A percentile compares a stretch with the other conserved stretches of the same genome.
These are phyloP conservation scores for Heliconius hermathena DNA, from an alignment of 1,140 invertebrate species.

Conservation along the genomic window DNA sequence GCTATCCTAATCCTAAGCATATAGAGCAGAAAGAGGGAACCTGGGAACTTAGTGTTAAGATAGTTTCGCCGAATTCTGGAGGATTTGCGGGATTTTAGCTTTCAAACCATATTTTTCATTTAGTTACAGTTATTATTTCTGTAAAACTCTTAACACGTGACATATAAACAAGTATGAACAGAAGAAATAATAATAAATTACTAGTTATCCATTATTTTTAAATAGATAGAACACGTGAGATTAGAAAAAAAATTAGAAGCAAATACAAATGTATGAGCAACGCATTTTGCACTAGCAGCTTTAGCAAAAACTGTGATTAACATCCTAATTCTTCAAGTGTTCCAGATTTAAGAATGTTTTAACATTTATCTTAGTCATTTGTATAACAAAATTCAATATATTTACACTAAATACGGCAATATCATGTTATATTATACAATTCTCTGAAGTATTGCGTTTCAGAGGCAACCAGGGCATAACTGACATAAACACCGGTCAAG, in stretches of 20 bases:
- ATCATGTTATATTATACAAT: conserved; percentile 37
- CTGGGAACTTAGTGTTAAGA: too few species aligned
- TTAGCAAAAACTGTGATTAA: not conserved
- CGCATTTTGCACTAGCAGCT: not conserved
- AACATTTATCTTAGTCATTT: not conserved
- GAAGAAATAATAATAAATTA: too few species aligned
- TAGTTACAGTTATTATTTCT: too few species aligned
- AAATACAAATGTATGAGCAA: not conserved
- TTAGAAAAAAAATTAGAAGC: not conserved
- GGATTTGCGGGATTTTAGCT: too few species aligned
- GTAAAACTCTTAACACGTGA: too few species aligned
- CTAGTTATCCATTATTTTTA: too few species aligned
- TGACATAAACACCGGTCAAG: conserved; percentile 41
- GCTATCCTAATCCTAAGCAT: too few species aligned
- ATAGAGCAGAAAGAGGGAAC: too few species aligned
- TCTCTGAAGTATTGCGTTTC: conserved; percentile 30
- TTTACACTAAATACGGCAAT: conserved; percentile 21
- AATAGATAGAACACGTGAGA: not conserved
- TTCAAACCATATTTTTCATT: too few species aligned
- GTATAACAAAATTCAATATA: conserved; percentile 24
- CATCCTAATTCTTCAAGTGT: conserved; percentile 1
- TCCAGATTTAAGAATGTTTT: not conserved
- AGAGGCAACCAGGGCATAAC: conserved; percentile 43
- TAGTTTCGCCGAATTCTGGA: too few species aligned
- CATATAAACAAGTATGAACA: too few species aligned